Conservation (phyloP, 2,888 invertebrate genomes). For the Acanthacorydalis orientalis region DNA sequence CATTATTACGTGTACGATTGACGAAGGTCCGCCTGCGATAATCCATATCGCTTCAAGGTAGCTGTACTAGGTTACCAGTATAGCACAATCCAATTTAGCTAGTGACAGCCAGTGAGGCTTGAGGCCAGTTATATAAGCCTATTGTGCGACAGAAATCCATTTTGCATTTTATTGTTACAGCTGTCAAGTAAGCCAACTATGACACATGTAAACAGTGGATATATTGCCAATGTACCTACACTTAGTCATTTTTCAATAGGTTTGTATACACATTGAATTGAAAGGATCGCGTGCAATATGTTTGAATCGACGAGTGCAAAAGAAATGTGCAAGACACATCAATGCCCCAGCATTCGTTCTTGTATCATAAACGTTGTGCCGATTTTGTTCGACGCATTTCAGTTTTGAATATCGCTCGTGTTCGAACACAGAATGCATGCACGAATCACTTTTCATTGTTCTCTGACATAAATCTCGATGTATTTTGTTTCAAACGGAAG, state of each 20-base stretch:
- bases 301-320: too few relatives aligned
- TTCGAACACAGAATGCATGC: neutral
- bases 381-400: too few relatives aligned
- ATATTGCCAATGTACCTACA: neutral
- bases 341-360: too few relatives aligned
- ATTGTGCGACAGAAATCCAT: slow-evolving; percentile 12
- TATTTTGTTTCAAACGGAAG: neutral
- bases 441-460: neutral
- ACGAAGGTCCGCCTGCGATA: too few relatives aligned
- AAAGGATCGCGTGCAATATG: too few relatives aligned
- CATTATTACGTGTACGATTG: too few relatives aligned
- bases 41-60: too few relatives aligned
- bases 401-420: too few relatives aligned
- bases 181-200: slow-evolving; percentile 13
- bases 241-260: too few relatives aligned
- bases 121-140: slow-evolving; percentile 18
- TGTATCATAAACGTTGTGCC: too few relatives aligned
- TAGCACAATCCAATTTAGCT: slow-evolving; percentile 22
- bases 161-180: slow-evolving; percentile 19
- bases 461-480: neutral
- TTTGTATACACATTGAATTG: too few relatives aligned
- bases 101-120: slow-evolving; percentile 12
- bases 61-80: slow-evolving; percentile 12
- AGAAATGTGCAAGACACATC: too few relatives aligned
- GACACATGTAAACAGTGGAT: slow-evolving; percentile 12